Evolutionary conservation across 64 coral and sea anemone genomes (phyloP).

Genomic region (Astreopora myriophthalma): DNA sequence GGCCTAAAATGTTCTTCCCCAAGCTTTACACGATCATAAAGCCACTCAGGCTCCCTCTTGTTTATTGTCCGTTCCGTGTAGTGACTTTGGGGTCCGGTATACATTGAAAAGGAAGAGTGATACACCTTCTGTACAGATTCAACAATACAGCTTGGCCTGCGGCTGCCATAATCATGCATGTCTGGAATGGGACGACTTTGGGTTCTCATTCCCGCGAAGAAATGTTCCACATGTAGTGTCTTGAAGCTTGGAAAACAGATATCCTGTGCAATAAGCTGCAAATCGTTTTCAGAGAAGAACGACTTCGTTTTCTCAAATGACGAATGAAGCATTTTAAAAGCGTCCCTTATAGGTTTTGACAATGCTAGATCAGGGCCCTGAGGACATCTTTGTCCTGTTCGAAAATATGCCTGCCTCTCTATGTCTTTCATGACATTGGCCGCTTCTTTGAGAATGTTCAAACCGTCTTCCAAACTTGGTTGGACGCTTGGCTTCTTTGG

Average conservation of each 20-base stretch:
- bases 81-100: conserved; percentile 48
- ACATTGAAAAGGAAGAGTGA: conserved; percentile 32
- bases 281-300: conserved; percentile 10
- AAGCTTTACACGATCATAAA: neutral
- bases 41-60: neutral
- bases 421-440: conserved; percentile 23
- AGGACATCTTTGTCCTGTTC: neutral
- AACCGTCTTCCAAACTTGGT: conserved; percentile 11
- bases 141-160: conserved; percentile 25
- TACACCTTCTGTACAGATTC: conserved; percentile 35
- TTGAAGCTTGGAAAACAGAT: conserved; percentile 44
- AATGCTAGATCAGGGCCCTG: conserved; percentile 36
- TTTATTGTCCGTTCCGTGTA: conserved; percentile 11
- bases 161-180: conserved; percentile 44
- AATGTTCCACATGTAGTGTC: conserved; percentile 50
- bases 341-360: conserved; percentile 41
- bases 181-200: conserved; percentile 35
- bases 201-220: conserved; percentile 47
- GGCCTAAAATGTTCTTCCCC: neutral
- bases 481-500: neutral
- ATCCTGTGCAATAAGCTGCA: conserved; percentile 21
- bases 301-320: conserved; percentile 27
- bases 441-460: conserved; percentile 10
- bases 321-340: conserved; percentile 39
- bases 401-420: neutral